Conservation (phyloP, 1,140 invertebrate genomes). For the Sycophaga agraensis region DNA sequence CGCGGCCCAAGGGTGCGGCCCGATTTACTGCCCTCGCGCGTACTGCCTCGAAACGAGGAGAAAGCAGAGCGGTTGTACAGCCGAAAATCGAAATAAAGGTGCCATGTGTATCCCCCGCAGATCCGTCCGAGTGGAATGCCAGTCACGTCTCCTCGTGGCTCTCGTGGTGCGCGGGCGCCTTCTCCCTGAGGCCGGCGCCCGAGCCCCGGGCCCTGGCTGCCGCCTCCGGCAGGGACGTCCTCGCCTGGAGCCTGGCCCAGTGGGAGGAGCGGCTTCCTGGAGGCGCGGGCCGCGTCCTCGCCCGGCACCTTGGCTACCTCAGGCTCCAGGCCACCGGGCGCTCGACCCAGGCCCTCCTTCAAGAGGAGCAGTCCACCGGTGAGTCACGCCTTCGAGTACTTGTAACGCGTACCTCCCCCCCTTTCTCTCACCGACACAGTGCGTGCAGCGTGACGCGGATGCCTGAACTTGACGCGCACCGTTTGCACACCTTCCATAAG, state of each 20-base stretch:
- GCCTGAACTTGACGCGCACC: too few relatives aligned
- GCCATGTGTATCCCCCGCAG: conserved; percentile 47
- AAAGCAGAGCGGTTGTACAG: too few relatives aligned
- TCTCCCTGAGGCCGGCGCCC: conserved; percentile 51
- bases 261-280: background rate
- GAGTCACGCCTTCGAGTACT: conserved; percentile 29
- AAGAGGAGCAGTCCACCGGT: conserved; percentile 40
- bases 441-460: too few relatives aligned
- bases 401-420: too few relatives aligned
- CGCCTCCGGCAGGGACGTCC: conserved; percentile 23
- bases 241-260: conserved; percentile 4
- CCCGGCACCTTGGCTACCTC: conserved; percentile 45
- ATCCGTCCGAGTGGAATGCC: conserved; percentile 66
- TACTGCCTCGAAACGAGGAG: too few relatives aligned
- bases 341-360: conserved; percentile 37
- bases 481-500: too few relatives aligned
- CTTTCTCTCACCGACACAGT: background rate
- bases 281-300: conserved; percentile 35
- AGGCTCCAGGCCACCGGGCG: conserved; percentile 46
- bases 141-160: conserved; percentile 68
- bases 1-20: too few relatives aligned
- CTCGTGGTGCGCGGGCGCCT: conserved; percentile 64
- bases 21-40: too few relatives aligned
- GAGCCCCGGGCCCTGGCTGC: background rate
- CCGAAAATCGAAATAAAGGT: too few relatives aligned